Evolutionary conservation across 2,113 vertebrate species (phyloP).

Genomic region (Daphoenositta chrysoptera): DNA sequence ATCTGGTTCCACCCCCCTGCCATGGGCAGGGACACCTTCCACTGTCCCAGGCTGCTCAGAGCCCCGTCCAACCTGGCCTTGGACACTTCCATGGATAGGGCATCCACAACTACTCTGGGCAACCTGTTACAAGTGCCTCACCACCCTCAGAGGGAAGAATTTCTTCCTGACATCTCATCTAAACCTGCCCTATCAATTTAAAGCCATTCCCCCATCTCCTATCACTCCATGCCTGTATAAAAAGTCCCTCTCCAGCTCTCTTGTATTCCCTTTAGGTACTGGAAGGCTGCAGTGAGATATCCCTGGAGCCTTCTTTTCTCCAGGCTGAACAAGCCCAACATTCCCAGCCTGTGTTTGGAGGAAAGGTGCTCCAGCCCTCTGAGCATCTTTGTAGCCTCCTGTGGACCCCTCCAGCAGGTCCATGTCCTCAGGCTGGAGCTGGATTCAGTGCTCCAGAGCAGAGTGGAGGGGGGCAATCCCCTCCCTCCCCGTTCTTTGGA

Average conservation of each 20-base stretch:
- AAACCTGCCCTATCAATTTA: not conserved
- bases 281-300: not conserved
- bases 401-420: not conserved
- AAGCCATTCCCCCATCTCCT: not conserved
- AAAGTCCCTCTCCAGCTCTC: not conserved
- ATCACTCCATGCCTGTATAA: too few species aligned
- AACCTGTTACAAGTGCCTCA: not conserved
- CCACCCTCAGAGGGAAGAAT: not conserved
- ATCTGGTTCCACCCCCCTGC: not conserved
- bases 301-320: not conserved
- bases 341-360: not conserved
- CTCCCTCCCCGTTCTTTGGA: fast-evolving
- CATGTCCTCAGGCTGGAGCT: not conserved
- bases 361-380: not conserved
- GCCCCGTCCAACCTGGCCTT: not conserved
- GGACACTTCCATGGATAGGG: not conserved
- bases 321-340: not conserved
- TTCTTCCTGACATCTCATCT: not conserved
- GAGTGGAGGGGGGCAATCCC: not conserved
- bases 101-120: not conserved
- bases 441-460: not conserved
- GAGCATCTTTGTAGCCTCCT: not conserved
- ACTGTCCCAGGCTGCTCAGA: not conserved
- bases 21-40: not conserved
- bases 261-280: not conserved